These are phyloP conservation scores for Solen grandis DNA, from an alignment of 1,140 invertebrate species.

Conservation along the genomic window DNA sequence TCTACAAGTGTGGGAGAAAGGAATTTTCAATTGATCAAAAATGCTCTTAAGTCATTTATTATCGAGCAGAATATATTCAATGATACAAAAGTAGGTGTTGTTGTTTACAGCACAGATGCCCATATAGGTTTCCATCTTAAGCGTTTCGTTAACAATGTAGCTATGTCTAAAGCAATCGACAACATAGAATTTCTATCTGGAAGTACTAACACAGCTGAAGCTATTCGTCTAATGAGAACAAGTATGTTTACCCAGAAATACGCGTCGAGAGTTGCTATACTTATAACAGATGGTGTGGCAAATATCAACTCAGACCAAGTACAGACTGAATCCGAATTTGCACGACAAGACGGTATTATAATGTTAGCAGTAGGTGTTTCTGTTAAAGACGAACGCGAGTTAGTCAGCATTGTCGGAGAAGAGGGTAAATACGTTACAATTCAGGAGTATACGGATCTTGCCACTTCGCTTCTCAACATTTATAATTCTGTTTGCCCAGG, in stretches of 20 bases:
- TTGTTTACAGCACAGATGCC: conserved; percentile 59
- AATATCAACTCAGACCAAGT: conserved; percentile 54
- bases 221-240: conserved; percentile 55
- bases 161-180: conserved; percentile 58
- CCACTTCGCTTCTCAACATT: conserved; percentile 63
- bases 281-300: conserved; percentile 66
- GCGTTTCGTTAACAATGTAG: conserved; percentile 31
- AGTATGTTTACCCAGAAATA: conserved; percentile 59
- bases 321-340: conserved; percentile 40
- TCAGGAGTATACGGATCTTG: conserved; percentile 66
- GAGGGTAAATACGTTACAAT: conserved; percentile 68
- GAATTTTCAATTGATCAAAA: conserved; percentile 63
- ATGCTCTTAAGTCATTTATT: conserved; percentile 64
- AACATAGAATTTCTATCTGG: conserved; percentile 63
- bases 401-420: conserved; percentile 68
- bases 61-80: conserved; percentile 46
- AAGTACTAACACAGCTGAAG: conserved; percentile 65
- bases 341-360: conserved; percentile 39
- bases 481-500: conserved; percentile 44
- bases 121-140: conserved; percentile 63
- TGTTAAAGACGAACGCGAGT: conserved; percentile 63
- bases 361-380: conserved; percentile 61
- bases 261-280: conserved; percentile 54
- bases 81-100: conserved; percentile 60
- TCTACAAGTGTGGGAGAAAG: conserved; percentile 67